A percentile compares a stretch with the other conserved stretches of the same genome.
These are phyloP conservation scores for Neoniphon sammara DNA, from an alignment of 2,797 vertebrate genomes.

Conservation along the genomic window DNA sequence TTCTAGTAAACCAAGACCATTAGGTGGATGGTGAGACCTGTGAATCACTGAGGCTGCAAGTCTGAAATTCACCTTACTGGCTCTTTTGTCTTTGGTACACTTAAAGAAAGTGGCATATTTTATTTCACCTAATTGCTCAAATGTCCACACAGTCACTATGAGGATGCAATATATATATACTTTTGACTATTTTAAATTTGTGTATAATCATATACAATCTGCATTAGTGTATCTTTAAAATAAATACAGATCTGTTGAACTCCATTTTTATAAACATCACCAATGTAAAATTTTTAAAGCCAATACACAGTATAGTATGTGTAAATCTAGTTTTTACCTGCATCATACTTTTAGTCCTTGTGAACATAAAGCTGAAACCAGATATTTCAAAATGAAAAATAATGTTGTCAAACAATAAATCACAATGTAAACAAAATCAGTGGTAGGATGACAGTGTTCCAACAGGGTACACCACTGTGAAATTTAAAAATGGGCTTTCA, in stretches of 20 bases:
- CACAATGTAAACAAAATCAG: not conserved
- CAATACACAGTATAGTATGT: too few relatives aligned
- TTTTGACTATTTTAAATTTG: not conserved
- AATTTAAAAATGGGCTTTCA: not conserved
- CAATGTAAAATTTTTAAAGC: too few relatives aligned
- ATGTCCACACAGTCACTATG: not conserved
- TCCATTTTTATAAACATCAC: too few relatives aligned
- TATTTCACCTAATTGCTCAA: slow-evolving; percentile 13
- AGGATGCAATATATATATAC: too few relatives aligned
- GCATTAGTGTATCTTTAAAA: not conserved
- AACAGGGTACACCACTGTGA: not conserved
- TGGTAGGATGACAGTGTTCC: not conserved
- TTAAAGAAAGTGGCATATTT: slow-evolving; percentile 3
- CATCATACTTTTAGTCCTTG: too few relatives aligned
- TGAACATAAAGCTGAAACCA: not conserved
- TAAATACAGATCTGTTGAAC: not conserved
- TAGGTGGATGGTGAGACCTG: slow-evolving; percentile 17
- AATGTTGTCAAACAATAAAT: not conserved
- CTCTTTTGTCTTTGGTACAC: not conserved
- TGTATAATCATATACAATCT: not conserved
- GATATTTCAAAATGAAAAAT: not conserved
- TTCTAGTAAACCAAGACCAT: slow-evolving; percentile 31
- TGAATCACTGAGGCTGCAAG: slow-evolving; percentile 8
- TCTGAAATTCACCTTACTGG: slow-evolving; percentile 3
- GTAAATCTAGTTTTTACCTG: too few relatives aligned